Base-by-base conservation (phyloP, 2,113 vertebrate species). In the Cyanoliseus patagonus region DNA sequence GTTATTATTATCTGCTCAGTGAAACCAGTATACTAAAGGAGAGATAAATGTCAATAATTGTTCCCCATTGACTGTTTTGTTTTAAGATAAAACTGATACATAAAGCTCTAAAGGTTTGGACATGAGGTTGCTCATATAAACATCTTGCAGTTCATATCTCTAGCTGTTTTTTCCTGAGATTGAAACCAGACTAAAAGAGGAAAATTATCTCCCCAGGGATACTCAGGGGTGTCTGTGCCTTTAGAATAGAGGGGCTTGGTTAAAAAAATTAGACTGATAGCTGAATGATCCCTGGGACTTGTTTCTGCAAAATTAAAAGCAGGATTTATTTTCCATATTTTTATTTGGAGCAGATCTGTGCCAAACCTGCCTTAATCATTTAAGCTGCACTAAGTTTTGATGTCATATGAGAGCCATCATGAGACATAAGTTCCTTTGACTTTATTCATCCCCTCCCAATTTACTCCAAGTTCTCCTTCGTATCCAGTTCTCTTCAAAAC, bases 371-470 rank as follows among this genome's bases (percentile, higher is more conserved):
- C 62, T 91, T 87, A 86, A 84, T 72, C 31, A 68, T 68, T 94
- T 64, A 78, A 82, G 4, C 12, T 76, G 78, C 93, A 52, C 42
- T 91, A 94, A 75, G 23, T 94, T 94, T 86, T 84, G 55, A 78
- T 81, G 83, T 64, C 80, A 70, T 49, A 75, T 41, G 68, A 89
- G 51, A 96, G 46, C 28, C 51, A 53, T 84, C 73, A 91, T 35
- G 35, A 95, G 66, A 86, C 30, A 11, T 19, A 82, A 96, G 66
- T 94, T 95, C 83, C 79, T 96, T 94, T 57, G 52, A 78, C 61
- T 91, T 82, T 89, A 89, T 84, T 89, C 51, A 92, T 69, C 30
- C 55, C 7, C 30, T 72, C 35, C 28, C 39, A 82, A 1, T 64
- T 75, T 62, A 66, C 55, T 92, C 53, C 67, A 84, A 90, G 75